phyloP scores from a whole-genome alignment of 2,888 invertebrate genomes.

The Limnephilus rhombicus region DNA sequence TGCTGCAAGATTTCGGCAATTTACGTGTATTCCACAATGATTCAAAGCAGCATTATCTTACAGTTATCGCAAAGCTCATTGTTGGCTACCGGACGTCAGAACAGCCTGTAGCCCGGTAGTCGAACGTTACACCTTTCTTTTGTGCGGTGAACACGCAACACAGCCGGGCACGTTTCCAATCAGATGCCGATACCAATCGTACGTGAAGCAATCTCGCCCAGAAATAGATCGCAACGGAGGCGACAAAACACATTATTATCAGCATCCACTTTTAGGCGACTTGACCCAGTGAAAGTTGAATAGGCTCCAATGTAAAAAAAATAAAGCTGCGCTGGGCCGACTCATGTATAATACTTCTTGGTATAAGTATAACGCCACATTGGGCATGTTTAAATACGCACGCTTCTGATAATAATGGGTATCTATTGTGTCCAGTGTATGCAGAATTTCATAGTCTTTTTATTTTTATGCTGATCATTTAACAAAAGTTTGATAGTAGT shows the following conservation, averaged over 20 bases:
- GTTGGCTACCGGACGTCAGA: not conserved
- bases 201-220: constrained; percentile 59
- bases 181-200: constrained; percentile 53
- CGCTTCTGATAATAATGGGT: not conserved
- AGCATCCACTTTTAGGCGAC: constrained; percentile 58
- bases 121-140: constrained; percentile 43
- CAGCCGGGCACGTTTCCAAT: constrained; percentile 62
- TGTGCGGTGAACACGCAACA: constrained; percentile 51
- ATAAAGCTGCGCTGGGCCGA: not conserved
- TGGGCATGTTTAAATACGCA: not conserved
- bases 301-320: not conserved
- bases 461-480: too few relatives aligned
- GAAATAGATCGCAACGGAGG: constrained; percentile 57
- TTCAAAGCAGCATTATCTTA: not conserved
- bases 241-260: constrained; percentile 60
- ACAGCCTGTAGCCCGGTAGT: constrained; percentile 39
- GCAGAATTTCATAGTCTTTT: not conserved
- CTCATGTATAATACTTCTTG: not conserved
- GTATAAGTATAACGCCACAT: not conserved
- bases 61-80: not conserved
- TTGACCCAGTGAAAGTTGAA: constrained; percentile 58
- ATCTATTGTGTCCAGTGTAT: not conserved
- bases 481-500: too few relatives aligned
- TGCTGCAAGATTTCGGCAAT: not conserved
- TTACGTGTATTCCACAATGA: too few relatives aligned